phyloP scores from a whole-genome alignment of 2,888 invertebrate species.

The Heliconius ismenius region DNA sequence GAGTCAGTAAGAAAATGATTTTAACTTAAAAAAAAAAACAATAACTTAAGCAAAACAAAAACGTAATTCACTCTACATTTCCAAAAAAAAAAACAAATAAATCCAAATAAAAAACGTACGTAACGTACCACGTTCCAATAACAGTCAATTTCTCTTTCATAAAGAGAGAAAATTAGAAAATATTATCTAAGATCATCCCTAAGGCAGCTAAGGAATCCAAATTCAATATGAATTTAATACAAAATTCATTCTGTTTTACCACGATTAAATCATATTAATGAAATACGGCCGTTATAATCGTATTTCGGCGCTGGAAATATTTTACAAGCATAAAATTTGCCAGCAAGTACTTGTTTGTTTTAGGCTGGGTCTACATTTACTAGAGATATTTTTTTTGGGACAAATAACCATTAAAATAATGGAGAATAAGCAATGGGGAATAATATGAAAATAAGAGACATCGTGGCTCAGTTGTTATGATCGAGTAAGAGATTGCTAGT shows the following conservation, averaged over 20 bases:
- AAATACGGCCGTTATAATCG: constrained; percentile 36
- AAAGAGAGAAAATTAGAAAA: neutral
- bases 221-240: constrained; percentile 27
- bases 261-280: constrained; percentile 30
- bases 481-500: neutral
- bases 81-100: neutral
- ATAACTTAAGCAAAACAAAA: neutral
- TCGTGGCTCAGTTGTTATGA: neutral
- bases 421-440: neutral
- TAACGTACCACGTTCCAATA: neutral
- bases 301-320: constrained; percentile 50
- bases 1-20: no score
- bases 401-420: neutral
- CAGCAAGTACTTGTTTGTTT: constrained; percentile 58
- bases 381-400: neutral
- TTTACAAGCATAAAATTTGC: constrained; percentile 59
- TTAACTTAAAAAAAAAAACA: neutral
- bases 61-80: neutral
- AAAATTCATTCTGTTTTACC: constrained; percentile 18
- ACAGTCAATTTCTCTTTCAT: neutral
- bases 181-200: constrained; percentile 16
- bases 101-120: neutral
- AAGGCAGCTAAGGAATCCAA: constrained; percentile 4
- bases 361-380: constrained; percentile 20
- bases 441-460: neutral